Conservation (phyloP, 2,797 vertebrate species). For the Aeoliscus strigatus region DNA sequence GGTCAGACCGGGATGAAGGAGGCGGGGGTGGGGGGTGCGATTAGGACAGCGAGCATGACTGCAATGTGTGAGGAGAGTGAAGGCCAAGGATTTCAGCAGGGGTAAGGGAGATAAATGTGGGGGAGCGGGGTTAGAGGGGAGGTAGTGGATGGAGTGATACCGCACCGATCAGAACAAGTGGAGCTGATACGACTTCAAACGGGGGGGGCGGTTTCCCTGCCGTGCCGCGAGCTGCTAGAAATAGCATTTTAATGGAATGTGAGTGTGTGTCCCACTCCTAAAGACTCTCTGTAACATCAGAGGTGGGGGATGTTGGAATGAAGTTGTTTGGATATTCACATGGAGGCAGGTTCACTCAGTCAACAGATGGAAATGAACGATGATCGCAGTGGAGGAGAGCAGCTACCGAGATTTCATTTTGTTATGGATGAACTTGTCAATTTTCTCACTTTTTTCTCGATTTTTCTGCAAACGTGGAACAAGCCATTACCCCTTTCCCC, state of each 20-base stretch:
- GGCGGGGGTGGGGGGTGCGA: constrained; percentile 31
- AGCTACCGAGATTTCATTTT: constrained; percentile 2
- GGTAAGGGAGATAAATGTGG: constrained; percentile 45
- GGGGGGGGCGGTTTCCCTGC: constrained; percentile 35
- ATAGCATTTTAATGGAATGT: constrained; percentile 41
- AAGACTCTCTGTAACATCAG: constrained; percentile 19
- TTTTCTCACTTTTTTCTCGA: constrained; percentile 10
- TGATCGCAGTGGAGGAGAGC: constrained; percentile 3
- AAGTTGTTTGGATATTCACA: constrained; percentile 22
- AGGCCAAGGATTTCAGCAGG: constrained; percentile 40
- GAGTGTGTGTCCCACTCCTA: constrained; percentile 13
- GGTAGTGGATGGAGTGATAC: constrained; percentile 43
- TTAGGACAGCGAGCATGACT: constrained; percentile 29
- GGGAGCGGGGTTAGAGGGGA: constrained; percentile 23
- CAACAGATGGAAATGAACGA: constrained; percentile 22
- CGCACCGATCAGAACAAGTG: constrained; percentile 38
- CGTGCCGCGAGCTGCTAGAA: constrained; percentile 32
- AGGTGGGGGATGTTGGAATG: constrained; percentile 33
- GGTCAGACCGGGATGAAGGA: constrained; percentile 33
- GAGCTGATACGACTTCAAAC: constrained; percentile 58
- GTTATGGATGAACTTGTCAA: constrained; percentile 17
- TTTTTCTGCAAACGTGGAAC: constrained; percentile 7
- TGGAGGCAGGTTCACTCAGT: constrained; percentile 7
- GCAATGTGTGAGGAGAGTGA: constrained; percentile 2
- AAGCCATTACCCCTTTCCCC: background rate